A percentile compares a stretch with the other conserved stretches of the same genome.
Conservation (phyloP, 2,113 vertebrate genomes). For the Myodes glareolus region DNA sequence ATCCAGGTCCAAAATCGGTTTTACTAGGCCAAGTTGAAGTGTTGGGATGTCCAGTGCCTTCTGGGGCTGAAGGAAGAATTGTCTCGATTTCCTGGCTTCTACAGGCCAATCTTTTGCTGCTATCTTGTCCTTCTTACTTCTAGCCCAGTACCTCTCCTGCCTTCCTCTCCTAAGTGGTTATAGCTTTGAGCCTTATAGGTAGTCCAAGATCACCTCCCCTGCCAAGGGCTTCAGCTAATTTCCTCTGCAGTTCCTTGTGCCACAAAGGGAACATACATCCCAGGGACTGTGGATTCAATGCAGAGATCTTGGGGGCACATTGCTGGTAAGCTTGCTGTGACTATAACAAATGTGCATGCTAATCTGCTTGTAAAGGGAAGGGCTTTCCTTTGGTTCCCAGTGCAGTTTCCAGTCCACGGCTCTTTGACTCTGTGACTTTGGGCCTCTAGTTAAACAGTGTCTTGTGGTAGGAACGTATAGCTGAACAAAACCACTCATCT, state of each 20-base stretch:
- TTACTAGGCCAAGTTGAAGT: background rate
- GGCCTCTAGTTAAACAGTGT: background rate
- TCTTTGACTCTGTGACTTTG: background rate
- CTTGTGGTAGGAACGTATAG: background rate
- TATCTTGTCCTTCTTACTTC: background rate
- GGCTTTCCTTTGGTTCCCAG: background rate
- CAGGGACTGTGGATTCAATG: background rate
- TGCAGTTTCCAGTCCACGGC: background rate
- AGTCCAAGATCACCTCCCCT: background rate
- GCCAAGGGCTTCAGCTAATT: background rate
- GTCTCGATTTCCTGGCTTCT: background rate
- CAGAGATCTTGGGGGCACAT: background rate
- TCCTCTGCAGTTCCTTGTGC: background rate
- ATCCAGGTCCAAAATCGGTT: background rate
- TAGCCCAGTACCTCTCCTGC: background rate
- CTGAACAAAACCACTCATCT: background rate
- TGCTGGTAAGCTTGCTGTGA: background rate
- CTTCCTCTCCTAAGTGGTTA: background rate
- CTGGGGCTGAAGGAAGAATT: background rate
- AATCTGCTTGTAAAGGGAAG: background rate
- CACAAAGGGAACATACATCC: background rate
- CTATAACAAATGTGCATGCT: background rate
- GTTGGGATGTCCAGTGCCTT: background rate
- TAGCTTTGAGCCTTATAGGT: background rate
- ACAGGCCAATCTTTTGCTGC: background rate